phyloP scores from a whole-genome alignment of 2,888 invertebrate genomes.

The Oscheius sp. region DNA sequence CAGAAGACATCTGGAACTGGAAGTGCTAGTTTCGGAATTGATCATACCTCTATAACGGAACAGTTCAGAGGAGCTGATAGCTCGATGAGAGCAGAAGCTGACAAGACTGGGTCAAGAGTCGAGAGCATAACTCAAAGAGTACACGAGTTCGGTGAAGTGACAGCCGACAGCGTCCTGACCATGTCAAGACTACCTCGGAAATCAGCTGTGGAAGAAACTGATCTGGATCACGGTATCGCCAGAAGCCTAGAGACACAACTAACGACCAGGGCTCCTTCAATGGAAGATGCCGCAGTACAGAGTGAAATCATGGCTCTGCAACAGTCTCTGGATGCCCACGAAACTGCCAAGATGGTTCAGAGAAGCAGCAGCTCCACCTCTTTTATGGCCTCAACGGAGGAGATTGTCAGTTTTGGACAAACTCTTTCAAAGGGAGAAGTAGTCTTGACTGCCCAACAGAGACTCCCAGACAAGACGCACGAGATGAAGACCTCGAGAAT shows the following conservation, averaged over 20 bases:
- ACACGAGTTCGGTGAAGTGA: conserved; percentile 20
- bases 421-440: conserved; percentile 19
- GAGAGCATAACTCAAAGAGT: conserved; percentile 4
- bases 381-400: conserved; percentile 9
- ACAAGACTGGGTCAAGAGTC: not conserved
- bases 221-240: not conserved
- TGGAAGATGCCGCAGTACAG: not conserved
- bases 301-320: not conserved
- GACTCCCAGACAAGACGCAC: not conserved
- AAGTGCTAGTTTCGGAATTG: not conserved
- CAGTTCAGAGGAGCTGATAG: not conserved
- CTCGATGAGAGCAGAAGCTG: not conserved
- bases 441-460: conserved; percentile 3
- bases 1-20: not conserved
- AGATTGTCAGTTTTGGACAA: conserved; percentile 4
- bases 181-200: conserved; percentile 20
- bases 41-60: not conserved
- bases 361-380: conserved; percentile 8
- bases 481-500: not conserved
- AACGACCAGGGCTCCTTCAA: not conserved
- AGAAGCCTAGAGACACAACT: not conserved
- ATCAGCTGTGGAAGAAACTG: conserved; percentile 2
- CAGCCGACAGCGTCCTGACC: conserved; percentile 14
- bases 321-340: conserved; percentile 5
- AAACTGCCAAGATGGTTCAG: not conserved